A percentile compares a stretch with the other conserved stretches of the same genome.
Conservation (phyloP, 1,140 invertebrate genomes). For the Chironomus striatipennis region DNA sequence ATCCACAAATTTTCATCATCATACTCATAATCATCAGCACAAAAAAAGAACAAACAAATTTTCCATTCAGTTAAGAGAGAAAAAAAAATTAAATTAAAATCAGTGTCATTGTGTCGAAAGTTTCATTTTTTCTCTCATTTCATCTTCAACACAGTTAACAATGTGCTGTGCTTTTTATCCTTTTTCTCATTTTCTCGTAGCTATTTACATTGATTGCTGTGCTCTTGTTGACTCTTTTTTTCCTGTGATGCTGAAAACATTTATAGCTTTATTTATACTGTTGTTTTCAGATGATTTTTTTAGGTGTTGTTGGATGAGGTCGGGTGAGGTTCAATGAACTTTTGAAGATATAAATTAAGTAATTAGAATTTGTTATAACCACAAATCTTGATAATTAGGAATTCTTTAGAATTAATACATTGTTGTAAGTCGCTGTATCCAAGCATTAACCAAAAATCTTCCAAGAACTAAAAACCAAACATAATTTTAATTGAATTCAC, state of each 20-base stretch:
- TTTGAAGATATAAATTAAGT: too few relatives aligned
- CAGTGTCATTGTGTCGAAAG: conserved; percentile 18
- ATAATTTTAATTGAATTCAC: too few relatives aligned
- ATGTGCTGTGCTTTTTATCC: neutral
- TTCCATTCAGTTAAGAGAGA: neutral
- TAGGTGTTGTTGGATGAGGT: neutral
- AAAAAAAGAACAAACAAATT: neutral
- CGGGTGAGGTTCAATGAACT: too few relatives aligned
- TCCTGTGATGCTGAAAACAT: neutral
- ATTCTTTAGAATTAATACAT: too few relatives aligned
- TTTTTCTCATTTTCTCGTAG: neutral
- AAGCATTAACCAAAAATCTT: too few relatives aligned
- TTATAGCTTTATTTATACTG: neutral
- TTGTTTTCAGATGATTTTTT: neutral
- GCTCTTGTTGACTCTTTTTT: neutral
- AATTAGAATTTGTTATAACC: too few relatives aligned
- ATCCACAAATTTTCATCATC: neutral
- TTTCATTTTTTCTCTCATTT: neutral
- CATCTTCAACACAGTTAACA: neutral
- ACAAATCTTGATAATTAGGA: too few relatives aligned
- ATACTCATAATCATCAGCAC: neutral
- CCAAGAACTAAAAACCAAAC: too few relatives aligned
- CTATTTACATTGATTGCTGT: neutral
- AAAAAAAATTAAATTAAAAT: conserved; percentile 24
- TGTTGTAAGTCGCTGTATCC: too few relatives aligned